Percentiles rank a stretch among this genome's conserved stretches.
Evolutionary conservation across 2,888 invertebrate genomes (phyloP).

Genomic region (Cataglyphis livida): DNA sequence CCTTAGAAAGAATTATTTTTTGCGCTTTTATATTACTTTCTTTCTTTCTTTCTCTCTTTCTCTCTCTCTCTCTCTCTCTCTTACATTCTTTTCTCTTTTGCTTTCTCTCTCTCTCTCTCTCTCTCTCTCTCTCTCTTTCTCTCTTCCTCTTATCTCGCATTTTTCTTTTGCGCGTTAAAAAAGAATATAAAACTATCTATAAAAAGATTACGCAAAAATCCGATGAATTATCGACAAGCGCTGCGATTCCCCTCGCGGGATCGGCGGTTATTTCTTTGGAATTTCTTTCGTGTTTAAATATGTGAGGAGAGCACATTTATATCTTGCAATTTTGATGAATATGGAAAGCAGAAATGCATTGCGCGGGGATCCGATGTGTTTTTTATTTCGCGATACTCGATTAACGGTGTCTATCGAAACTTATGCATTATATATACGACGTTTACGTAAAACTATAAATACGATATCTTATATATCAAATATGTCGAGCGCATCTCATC

Average conservation of each 20-base stretch:
- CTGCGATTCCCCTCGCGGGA: background rate
- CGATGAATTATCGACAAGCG: constrained; percentile 28
- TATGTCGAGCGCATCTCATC: constrained; percentile 33
- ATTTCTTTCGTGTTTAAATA: constrained; percentile 20
- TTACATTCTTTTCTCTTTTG: background rate
- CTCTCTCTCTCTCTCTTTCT: background rate
- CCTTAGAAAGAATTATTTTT: constrained; percentile 12
- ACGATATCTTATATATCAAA: constrained; percentile 41
- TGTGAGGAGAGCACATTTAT: background rate
- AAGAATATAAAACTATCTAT: constrained; percentile 76
- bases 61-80: constrained; percentile 12
- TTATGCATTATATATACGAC: constrained; percentile 17
- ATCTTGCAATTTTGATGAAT: constrained; percentile 19
- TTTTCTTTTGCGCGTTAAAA: constrained; percentile 66
- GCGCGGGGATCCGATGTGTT: constrained; percentile 7
- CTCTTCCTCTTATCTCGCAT: background rate
- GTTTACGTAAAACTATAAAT: constrained; percentile 54
- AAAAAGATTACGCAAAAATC: constrained; percentile 60
- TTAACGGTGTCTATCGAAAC: constrained; percentile 31
- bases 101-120: background rate
- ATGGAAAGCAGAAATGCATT: constrained; percentile 26
- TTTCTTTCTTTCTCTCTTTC: constrained; percentile 18
- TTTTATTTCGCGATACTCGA: background rate
- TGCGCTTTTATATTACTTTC: constrained; percentile 22
- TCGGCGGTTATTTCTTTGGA: constrained; percentile 32